Evolutionary conservation across 2,888 invertebrate species (phyloP), one percentile per base, ranked within the genome.

Genomic region (Dugesia japonica): DNA sequence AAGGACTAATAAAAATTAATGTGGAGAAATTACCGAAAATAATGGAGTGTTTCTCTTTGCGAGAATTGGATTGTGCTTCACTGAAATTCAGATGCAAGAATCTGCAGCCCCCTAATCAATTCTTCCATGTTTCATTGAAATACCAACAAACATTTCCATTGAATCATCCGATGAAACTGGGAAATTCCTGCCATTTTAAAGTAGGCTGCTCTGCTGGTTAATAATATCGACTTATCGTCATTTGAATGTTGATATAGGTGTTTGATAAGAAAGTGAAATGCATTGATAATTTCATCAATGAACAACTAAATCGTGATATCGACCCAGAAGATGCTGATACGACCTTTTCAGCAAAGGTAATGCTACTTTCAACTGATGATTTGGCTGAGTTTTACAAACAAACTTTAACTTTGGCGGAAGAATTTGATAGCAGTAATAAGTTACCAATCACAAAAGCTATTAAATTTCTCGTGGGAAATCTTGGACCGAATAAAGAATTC

Each of bases 301-400:
- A 56, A 7, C 56, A 56, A n/a, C 56, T 56, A 23, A 56, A 56
- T 23, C 56, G 56, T 23, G 56, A 56, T 0, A 84, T 89, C 4
- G 92, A 94, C 82, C 92, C 94, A 28, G 87, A 90, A 20, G 94
- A 95, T 88, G 91, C 91, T 28, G 92, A 94, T 86, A 92, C 92
- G 84, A 86, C 89, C 73, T 94, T 89, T 86, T 91, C 91, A 81
- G 94, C 94, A 20, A 94, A 94, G 89, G 94, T 94, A 7, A 92
- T 95, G 91, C 86, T 95, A 76, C 88, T 94, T 86, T 89, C 92
- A 77, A 89, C 91, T 84, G 92, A 92, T 26, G 89, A 90, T 26
- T 87, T 92, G 83, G 90, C 91, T 80, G 90, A 91, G 79, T 87
- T 95, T 74, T 92, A 90, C 84, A 90, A 90, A 81, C 91, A 92